phyloP scores from a whole-genome alignment of 2,797 vertebrate species.

The Rhabdophis nuchalis region DNA sequence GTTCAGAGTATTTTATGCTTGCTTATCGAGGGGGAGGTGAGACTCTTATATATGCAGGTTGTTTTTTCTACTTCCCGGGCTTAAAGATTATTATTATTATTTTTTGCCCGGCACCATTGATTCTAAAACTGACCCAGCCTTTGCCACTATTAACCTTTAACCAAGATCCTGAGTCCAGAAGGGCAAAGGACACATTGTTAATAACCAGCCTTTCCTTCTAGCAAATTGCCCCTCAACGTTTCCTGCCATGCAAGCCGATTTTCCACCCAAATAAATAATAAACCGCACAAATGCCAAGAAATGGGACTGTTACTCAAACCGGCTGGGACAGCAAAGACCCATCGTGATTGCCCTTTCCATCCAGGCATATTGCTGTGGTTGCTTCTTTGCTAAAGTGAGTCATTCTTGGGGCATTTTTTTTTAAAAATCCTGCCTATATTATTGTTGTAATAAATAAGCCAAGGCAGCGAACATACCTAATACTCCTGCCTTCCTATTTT shows the following conservation, averaged over 20 bases:
- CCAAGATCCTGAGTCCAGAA: conserved; percentile 28
- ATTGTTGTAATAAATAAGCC: background rate
- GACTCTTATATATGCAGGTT: background rate
- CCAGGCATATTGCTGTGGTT: background rate
- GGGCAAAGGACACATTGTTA: conserved; percentile 20
- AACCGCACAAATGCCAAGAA: background rate
- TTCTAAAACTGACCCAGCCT: background rate
- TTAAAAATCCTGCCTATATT: background rate
- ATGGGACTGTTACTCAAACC: background rate
- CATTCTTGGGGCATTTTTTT: conserved; percentile 5
- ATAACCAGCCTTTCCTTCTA: conserved; percentile 28
- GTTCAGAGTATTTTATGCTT: background rate
- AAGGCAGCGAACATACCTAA: background rate
- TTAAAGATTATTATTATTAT: background rate
- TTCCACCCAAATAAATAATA: background rate
- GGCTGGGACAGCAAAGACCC: background rate
- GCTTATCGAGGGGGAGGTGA: background rate
- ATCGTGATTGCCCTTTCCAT: too few species aligned
- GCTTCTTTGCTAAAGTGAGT: background rate
- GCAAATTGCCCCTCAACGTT: conserved; percentile 23
- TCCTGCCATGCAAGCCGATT: conserved; percentile 29
- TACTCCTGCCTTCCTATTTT: background rate
- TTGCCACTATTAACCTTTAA: conserved; percentile 2
- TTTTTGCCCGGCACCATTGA: background rate
- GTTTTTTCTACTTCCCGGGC: background rate